A percentile compares a stretch with the other conserved stretches of the same genome.
Evolutionary conservation across 1,140 invertebrate genomes (phyloP).

Genomic region (Spodoptera litura): DNA sequence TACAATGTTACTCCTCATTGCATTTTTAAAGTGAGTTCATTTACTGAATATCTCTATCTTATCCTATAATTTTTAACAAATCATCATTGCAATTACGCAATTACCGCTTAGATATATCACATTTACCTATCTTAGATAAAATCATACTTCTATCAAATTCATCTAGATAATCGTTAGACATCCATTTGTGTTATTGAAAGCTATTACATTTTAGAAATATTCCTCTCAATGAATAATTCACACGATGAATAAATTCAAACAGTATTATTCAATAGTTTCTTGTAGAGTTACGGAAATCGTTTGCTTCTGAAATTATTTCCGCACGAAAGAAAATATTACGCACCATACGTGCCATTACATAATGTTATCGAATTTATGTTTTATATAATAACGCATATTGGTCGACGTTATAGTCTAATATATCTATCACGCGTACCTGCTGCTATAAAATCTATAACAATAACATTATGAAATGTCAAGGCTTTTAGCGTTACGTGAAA

Average conservation of each 20-base stretch:
- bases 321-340: conserved; percentile 26
- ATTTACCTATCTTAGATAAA: too few species aligned
- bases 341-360: conserved; percentile 19
- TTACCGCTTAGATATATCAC: too few species aligned
- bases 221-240: too few species aligned
- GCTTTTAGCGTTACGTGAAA: conserved; percentile 48
- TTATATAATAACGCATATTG: conserved; percentile 37
- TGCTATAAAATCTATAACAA: conserved; percentile 37
- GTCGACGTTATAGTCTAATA: not conserved
- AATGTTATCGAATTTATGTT: conserved; percentile 33
- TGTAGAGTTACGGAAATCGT: conserved; percentile 18
- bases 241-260: not conserved
- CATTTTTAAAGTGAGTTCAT: too few species aligned
- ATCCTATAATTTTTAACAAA: too few species aligned
- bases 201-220: too few species aligned
- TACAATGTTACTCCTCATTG: too few species aligned
- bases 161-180: too few species aligned
- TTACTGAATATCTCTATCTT: too few species aligned
- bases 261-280: conserved; percentile 21
- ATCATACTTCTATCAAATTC: too few species aligned
- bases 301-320: conserved; percentile 31
- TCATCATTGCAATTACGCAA: too few species aligned
- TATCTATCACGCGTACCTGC: conserved; percentile 1
- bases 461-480: conserved; percentile 47
- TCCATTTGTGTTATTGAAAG: too few species aligned